Conservation (phyloP, 2,113 vertebrate genomes). For the Rhynchomys soricoides region DNA sequence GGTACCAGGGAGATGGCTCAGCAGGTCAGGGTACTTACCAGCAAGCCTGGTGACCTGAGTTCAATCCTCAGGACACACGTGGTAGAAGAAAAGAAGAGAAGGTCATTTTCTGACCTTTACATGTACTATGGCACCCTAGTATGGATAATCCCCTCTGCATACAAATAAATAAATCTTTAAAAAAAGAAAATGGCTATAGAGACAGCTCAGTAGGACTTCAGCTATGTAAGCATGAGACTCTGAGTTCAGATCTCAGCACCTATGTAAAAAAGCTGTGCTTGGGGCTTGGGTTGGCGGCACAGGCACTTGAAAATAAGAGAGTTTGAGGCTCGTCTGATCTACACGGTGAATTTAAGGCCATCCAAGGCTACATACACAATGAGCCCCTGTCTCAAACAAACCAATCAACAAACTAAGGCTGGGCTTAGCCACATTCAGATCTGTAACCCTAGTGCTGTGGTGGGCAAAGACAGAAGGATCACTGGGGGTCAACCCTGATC, state of each 20-base stretch:
- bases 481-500: neutral
- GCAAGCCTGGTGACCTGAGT: neutral
- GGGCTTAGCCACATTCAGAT: neutral
- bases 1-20: neutral
- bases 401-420: slow-evolving; percentile 42
- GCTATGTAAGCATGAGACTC: neutral
- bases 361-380: neutral
- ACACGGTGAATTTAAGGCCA: neutral
- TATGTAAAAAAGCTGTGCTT: neutral
- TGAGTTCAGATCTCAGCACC: neutral
- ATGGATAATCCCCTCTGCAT: neutral
- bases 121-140: neutral
- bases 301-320: neutral
- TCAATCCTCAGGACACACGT: neutral
- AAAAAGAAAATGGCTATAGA: neutral
- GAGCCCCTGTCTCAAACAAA: neutral
- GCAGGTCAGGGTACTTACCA: neutral
- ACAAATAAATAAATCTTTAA: neutral
- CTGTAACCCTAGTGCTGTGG: neutral
- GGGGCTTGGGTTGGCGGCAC: neutral
- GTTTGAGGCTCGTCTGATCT: neutral
- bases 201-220: neutral
- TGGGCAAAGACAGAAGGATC: neutral
- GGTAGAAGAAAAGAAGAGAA: neutral
- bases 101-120: neutral